Conservation (phyloP, 1,140 invertebrate species). For the Formica exsecta region DNA sequence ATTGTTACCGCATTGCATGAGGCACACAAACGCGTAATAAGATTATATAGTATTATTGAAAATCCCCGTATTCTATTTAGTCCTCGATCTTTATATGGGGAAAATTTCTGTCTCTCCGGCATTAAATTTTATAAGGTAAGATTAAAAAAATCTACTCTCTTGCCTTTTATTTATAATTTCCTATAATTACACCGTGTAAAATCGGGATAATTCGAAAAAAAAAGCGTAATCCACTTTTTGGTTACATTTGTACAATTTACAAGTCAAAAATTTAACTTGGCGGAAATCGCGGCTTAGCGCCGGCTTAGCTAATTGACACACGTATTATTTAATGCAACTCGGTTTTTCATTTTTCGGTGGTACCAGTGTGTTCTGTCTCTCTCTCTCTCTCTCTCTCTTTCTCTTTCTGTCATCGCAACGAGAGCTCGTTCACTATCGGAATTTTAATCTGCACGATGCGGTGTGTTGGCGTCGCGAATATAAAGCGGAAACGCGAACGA, state of each 20-base stretch:
- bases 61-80: background rate
- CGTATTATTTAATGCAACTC: conserved; percentile 25
- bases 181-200: no score
- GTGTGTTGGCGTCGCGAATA: conserved; percentile 27
- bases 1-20: background rate
- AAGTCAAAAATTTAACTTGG: conserved; percentile 17
- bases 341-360: conserved; percentile 2
- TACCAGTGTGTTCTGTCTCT: background rate
- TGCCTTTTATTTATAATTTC: background rate
- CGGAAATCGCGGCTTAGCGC: background rate
- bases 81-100: background rate
- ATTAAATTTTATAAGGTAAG: background rate
- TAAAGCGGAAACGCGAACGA: conserved; percentile 16
- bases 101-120: background rate
- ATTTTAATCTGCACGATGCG: conserved; percentile 37
- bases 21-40: no score
- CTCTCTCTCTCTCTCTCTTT: background rate
- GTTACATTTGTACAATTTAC: background rate
- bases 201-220: background rate
- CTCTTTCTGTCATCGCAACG: no score
- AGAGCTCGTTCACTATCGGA: conserved; percentile 33
- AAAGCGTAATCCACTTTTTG: background rate
- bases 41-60: background rate
- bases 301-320: background rate
- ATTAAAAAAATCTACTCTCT: background rate